phyloP scores from a whole-genome alignment of 2,888 invertebrate genomes.

The Neria commutata region DNA sequence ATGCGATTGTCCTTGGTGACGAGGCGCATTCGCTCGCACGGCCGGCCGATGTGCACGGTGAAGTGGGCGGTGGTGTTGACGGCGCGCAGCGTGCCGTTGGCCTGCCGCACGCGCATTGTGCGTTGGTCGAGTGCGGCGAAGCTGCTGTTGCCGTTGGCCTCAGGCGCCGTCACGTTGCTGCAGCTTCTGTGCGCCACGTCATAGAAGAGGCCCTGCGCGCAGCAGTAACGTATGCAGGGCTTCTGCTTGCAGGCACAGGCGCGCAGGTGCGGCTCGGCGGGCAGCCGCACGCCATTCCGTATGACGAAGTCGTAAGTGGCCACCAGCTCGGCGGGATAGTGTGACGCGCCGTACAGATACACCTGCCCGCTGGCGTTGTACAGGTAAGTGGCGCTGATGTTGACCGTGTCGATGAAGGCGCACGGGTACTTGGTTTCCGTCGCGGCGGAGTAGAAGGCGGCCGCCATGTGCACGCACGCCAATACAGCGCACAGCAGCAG shows the following conservation, averaged over 20 bases:
- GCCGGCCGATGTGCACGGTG: constrained; percentile 40
- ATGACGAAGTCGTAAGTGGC: constrained; percentile 52
- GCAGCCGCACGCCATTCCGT: constrained; percentile 42
- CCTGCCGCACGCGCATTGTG: constrained; percentile 26
- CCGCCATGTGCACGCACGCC: neutral
- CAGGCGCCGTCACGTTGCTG: neutral
- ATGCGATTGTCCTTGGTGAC: constrained; percentile 32
- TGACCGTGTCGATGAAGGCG: constrained; percentile 53
- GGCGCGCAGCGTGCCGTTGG: constrained; percentile 34
- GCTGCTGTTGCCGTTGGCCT: neutral
- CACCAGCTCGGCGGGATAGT: constrained; percentile 48
- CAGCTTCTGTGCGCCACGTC: constrained; percentile 24
- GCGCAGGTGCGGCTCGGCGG: constrained; percentile 44
- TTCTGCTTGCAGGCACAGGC: constrained; percentile 56
- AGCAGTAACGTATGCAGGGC: constrained; percentile 59
- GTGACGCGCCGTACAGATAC: constrained; percentile 49
- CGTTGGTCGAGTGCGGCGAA: constrained; percentile 19
- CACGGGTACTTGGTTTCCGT: constrained; percentile 49
- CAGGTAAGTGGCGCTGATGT: constrained; percentile 49
- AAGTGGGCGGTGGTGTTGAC: constrained; percentile 34
- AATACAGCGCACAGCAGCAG: neutral
- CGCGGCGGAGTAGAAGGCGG: neutral
- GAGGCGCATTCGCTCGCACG: constrained; percentile 47
- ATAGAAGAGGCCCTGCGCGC: constrained; percentile 42
- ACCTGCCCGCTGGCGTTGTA: constrained; percentile 33